Evolutionary conservation across 2,888 invertebrate species (phyloP).

Genomic region (Abrostola tripartita): DNA sequence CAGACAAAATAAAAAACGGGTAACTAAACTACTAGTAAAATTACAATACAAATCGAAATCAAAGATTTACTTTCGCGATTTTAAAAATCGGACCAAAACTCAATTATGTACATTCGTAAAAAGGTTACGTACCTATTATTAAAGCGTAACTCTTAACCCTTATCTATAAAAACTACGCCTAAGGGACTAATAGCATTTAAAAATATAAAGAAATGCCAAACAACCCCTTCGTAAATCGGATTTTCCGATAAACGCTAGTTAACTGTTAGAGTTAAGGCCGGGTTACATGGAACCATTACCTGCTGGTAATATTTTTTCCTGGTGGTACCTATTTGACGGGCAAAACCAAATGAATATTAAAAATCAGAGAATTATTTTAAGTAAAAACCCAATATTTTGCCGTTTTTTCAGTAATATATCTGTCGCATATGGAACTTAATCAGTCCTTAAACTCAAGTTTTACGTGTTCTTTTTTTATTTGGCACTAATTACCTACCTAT

Average conservation of each 20-base stretch:
- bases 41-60: too few species aligned
- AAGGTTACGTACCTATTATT: slow-evolving; percentile 27
- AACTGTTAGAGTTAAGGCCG: slow-evolving; percentile 64
- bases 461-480: too few species aligned
- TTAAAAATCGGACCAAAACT: background rate
- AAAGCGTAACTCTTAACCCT: slow-evolving; percentile 53
- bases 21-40: too few species aligned
- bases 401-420: too few species aligned
- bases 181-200: slow-evolving; percentile 83
- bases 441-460: too few species aligned
- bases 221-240: slow-evolving; percentile 74
- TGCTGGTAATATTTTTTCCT: background rate
- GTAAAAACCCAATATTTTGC: too few species aligned
- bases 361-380: too few species aligned
- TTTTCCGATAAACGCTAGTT: slow-evolving; percentile 75
- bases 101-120: background rate
- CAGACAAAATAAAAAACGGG: too few species aligned
- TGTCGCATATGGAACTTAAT: too few species aligned
- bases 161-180: slow-evolving; percentile 75
- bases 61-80: background rate
- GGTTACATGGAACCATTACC: slow-evolving; percentile 47
- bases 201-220: slow-evolving; percentile 77
- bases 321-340: too few species aligned
- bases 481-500: too few species aligned
- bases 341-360: too few species aligned